phyloP scores from a whole-genome alignment of 2,888 invertebrate species.

The Osmoderma eremita region DNA sequence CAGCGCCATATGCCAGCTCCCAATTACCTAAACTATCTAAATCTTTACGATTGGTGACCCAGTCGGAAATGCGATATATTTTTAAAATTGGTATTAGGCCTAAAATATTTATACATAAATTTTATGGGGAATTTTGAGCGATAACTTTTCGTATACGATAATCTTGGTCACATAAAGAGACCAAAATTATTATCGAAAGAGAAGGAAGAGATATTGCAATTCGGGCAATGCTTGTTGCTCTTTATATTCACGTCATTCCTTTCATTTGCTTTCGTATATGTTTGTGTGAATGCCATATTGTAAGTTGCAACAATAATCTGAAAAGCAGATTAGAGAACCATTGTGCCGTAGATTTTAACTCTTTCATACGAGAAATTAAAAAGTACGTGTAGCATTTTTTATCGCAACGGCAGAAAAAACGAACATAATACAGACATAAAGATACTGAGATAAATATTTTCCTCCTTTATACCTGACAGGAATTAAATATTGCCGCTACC shows the following conservation, averaged over 20 bases:
- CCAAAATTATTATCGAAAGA: background rate
- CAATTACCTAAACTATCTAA: conserved; percentile 26
- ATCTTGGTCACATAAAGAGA: too few relatives aligned
- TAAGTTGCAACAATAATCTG: conserved; percentile 31
- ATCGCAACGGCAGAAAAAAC: conserved; percentile 32
- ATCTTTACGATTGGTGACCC: conserved; percentile 18
- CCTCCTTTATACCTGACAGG: conserved; percentile 53
- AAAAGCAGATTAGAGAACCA: conserved; percentile 38
- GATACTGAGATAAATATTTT: conserved; percentile 52
- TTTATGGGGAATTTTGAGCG: too few relatives aligned
- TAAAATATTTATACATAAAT: too few relatives aligned
- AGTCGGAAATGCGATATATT: background rate
- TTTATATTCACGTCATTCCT: background rate
- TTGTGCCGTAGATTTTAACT: conserved; percentile 39
- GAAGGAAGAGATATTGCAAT: background rate
- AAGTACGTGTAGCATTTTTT: conserved; percentile 39
- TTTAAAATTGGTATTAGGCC: too few relatives aligned
- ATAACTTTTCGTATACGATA: too few relatives aligned
- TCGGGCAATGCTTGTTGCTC: background rate
- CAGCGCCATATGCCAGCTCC: conserved; percentile 37
- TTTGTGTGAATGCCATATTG: conserved; percentile 6
- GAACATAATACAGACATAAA: conserved; percentile 43
- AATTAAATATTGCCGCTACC: conserved; percentile 53
- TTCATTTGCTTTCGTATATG: conserved; percentile 1
- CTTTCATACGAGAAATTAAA: conserved; percentile 36